phyloP scores from a whole-genome alignment of 1,140 invertebrate species.

The Papilio polytes region DNA sequence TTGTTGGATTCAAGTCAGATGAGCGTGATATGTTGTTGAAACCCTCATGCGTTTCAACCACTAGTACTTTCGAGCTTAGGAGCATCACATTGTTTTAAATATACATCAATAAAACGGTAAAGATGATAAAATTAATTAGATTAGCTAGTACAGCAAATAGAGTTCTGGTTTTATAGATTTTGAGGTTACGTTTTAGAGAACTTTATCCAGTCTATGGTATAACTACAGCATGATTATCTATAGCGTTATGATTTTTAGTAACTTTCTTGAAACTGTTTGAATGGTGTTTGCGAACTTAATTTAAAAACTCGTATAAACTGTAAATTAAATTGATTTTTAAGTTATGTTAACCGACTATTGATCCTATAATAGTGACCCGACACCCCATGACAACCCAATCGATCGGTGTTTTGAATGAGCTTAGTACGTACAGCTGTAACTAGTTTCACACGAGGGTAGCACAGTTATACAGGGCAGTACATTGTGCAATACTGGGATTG shows the following conservation, averaged over 20 bases:
- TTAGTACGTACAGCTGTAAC: neutral
- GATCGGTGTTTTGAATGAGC: slow-evolving; percentile 38
- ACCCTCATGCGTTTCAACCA: neutral
- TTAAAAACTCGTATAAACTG: neutral
- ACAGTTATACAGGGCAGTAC: neutral
- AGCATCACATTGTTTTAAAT: neutral
- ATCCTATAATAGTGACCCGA: slow-evolving; percentile 43
- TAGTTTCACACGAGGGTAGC: neutral
- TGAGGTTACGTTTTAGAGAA: neutral
- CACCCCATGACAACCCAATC: slow-evolving; percentile 50
- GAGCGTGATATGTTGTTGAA: neutral
- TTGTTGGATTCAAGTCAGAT: slow-evolving; percentile 27
- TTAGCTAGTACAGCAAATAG: neutral
- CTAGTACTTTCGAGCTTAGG: neutral
- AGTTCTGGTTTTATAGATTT: neutral
- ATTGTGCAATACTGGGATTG: neutral
- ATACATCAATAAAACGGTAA: neutral
- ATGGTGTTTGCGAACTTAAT: neutral
- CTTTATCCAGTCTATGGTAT: neutral
- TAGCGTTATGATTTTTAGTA: neutral
- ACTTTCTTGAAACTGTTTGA: neutral
- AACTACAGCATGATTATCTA: no score
- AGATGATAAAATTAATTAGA: neutral
- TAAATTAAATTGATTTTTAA: neutral
- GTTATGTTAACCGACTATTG: neutral